A percentile compares a stretch with the other conserved stretches of the same genome.
These are phyloP conservation scores for Polymixis flavicincta DNA, from an alignment of 2,888 invertebrate species.

Conservation along the genomic window DNA sequence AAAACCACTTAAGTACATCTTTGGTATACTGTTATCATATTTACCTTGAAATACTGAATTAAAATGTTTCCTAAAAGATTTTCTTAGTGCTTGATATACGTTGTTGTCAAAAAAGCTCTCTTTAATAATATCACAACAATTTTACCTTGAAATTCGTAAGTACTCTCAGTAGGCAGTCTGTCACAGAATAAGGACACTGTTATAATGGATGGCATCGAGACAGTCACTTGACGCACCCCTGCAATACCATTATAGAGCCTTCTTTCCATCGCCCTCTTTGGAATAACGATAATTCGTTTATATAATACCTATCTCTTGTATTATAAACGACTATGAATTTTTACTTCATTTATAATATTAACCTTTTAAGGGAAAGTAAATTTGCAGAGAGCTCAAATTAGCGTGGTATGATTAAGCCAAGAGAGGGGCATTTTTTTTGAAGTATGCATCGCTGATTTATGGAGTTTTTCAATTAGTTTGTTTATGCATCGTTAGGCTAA, in stretches of 20 bases:
- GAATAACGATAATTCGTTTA: slow-evolving; percentile 79
- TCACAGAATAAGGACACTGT: slow-evolving; percentile 78
- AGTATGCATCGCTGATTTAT: slow-evolving; percentile 26
- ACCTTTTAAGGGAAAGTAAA: slow-evolving; percentile 53
- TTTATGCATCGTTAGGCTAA: slow-evolving; percentile 31
- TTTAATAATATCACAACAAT: not conserved
- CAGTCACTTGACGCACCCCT: slow-evolving; percentile 89
- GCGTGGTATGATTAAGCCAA: slow-evolving; percentile 37
- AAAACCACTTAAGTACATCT: not conserved
- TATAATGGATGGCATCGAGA: slow-evolving; percentile 86
- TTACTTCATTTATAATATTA: slow-evolving; percentile 66
- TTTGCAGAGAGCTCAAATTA: slow-evolving; percentile 62
- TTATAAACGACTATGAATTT: slow-evolving; percentile 70
- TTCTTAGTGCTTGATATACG: slow-evolving; percentile 12
- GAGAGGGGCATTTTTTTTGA: slow-evolving; percentile 40
- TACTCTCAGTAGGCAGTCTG: slow-evolving; percentile 25
- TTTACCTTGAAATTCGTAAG: slow-evolving; percentile 25
- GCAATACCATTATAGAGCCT: slow-evolving; percentile 86
- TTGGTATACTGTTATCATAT: not conserved
- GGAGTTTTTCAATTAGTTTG: slow-evolving; percentile 37
- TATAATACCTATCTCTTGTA: slow-evolving; percentile 66
- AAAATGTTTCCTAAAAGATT: not conserved
- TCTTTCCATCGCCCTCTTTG: slow-evolving; percentile 71
- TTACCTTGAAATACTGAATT: not conserved
- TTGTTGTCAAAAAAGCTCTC: not conserved